phyloP scores from a whole-genome alignment of 2,113 vertebrate genomes.

The Alouatta palliata region DNA sequence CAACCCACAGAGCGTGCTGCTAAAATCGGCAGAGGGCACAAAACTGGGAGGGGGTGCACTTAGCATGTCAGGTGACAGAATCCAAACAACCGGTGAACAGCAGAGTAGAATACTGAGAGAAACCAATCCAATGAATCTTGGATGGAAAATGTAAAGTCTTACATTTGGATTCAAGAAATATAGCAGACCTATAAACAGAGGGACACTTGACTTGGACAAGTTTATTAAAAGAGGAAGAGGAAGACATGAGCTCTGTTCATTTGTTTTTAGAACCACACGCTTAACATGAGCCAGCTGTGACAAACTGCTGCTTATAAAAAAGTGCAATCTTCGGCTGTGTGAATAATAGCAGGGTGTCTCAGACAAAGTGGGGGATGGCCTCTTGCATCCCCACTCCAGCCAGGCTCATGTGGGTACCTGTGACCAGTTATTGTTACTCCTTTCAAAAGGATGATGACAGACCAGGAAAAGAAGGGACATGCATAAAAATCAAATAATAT shows the following conservation, averaged over 20 bases:
- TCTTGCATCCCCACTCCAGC: neutral
- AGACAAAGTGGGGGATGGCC: neutral
- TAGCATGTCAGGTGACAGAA: neutral
- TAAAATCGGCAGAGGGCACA: neutral
- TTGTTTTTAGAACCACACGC: slow-evolving; percentile 2
- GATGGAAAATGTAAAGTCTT: slow-evolving; percentile 1
- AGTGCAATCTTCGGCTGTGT: neutral
- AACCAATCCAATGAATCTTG: neutral
- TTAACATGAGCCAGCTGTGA: neutral
- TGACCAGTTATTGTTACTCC: neutral
- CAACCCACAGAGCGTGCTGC: neutral
- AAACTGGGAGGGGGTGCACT: neutral
- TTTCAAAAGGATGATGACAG: neutral
- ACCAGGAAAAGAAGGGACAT: neutral
- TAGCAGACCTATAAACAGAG: neutral
- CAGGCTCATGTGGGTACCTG: neutral
- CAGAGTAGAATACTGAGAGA: neutral
- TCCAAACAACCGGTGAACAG: neutral
- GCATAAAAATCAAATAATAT: neutral
- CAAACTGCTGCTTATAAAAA: neutral
- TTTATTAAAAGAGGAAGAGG: slow-evolving; percentile 37
- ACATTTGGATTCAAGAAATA: neutral
- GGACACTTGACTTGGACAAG: neutral
- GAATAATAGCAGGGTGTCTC: neutral
- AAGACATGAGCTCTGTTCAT: neutral